Percentiles rank a stretch among this genome's conserved stretches.
Conservation (phyloP, 92 coral and sea anemone genomes). For the Ricordea florida region DNA sequence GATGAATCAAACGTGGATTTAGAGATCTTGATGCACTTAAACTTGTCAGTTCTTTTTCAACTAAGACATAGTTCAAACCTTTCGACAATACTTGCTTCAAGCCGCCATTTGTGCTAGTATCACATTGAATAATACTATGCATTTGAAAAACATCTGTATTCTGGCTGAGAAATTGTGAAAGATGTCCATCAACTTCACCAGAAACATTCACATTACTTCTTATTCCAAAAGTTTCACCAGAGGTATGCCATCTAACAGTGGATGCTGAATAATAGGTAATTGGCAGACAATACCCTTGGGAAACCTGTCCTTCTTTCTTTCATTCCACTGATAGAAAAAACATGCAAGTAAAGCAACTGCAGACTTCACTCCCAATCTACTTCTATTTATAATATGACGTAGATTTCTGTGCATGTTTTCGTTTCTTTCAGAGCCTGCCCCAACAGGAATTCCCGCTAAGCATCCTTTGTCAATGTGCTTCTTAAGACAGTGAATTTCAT, state of each 20-base stretch:
- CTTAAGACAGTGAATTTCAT: slow-evolving; percentile 25
- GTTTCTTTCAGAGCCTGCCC: slow-evolving; percentile 48
- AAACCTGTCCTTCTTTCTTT: slow-evolving; percentile 17
- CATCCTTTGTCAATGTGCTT: slow-evolving; percentile 54
- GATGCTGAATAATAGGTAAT: background rate
- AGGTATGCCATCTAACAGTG: background rate
- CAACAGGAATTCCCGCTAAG: slow-evolving; percentile 40
- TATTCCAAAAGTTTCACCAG: slow-evolving; percentile 17
- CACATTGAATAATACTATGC: background rate
- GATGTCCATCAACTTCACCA: background rate
- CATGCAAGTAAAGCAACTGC: slow-evolving; percentile 40
- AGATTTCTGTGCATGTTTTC: slow-evolving; percentile 36
- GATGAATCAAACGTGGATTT: too few species aligned
- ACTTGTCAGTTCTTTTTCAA: too few species aligned
- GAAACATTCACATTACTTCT: background rate
- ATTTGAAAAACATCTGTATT: background rate
- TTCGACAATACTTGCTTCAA: too few species aligned
- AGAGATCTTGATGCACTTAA: too few species aligned
- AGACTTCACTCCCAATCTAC: slow-evolving; percentile 22
- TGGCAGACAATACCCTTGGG: slow-evolving; percentile 25
- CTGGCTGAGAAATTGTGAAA: background rate
- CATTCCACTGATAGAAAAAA: slow-evolving; percentile 58
- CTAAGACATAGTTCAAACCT: too few species aligned
- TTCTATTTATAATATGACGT: background rate
- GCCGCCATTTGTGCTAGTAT: too few species aligned